Evolutionary conservation across 2,113 vertebrate species (phyloP).

Genomic region (Carassius auratus): DNA sequence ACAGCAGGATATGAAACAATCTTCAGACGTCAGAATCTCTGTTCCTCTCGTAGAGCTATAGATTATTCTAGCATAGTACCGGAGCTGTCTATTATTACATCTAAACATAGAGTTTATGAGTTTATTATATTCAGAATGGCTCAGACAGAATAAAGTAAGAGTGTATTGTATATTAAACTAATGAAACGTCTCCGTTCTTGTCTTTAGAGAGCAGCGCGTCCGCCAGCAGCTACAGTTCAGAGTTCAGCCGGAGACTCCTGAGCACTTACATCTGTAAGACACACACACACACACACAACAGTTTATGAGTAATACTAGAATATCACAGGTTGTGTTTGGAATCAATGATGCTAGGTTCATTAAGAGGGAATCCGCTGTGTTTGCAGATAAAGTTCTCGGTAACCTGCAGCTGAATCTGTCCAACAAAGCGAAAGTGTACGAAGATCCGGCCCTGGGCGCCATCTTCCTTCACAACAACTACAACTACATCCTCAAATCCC

Average conservation of each 20-base stretch:
- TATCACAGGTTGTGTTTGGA: neutral
- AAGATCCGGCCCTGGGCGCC: slow-evolving; percentile 91
- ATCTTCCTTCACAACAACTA: slow-evolving; percentile 99
- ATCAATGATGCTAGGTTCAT: neutral
- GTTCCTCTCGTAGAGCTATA: neutral
- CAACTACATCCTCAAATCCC: slow-evolving; percentile 98
- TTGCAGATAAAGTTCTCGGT: slow-evolving; percentile 93
- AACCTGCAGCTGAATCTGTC: slow-evolving; percentile 95
- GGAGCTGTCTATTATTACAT: neutral
- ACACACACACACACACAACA: neutral
- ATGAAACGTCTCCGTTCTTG: neutral
- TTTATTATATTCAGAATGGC: neutral
- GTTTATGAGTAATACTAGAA: neutral
- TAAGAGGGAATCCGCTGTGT: neutral
- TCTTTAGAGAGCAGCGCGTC: slow-evolving; percentile 89
- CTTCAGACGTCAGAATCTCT: too few species aligned
- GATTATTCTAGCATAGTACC: neutral
- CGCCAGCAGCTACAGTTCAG: slow-evolving; percentile 89
- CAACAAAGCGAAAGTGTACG: slow-evolving; percentile 97
- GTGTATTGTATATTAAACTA: neutral
- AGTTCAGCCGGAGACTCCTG: slow-evolving; percentile 91
- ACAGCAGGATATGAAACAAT: neutral
- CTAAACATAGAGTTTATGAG: neutral
- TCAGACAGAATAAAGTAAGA: neutral
- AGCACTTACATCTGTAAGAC: slow-evolving; percentile 95